Evolutionary conservation across 1,140 invertebrate genomes (phyloP), one percentile per base, ranked within the genome.

Genomic region (Gonatopus flavifemur): DNA sequence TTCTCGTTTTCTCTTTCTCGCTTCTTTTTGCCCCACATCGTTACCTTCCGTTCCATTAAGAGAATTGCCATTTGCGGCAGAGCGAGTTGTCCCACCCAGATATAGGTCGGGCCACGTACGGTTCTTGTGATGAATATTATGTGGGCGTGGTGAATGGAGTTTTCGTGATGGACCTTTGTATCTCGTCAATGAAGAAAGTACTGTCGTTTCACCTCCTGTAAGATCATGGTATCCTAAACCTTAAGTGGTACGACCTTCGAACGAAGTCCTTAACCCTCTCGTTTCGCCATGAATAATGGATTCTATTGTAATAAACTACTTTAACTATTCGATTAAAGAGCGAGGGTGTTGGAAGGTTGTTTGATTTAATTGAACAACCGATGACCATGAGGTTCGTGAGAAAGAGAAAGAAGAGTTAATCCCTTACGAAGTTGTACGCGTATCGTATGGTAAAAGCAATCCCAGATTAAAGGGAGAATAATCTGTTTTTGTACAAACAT

Each of bases 191-290:
- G 45, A 46, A 49, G 12, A 5, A 8, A 7, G 18, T 3, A 2
- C 2, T 15, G 12, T n/a, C n/a, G n/a, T n/a, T n/a, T n/a, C n/a
- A n/a, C 47, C 50, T 45, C 53, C 35, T 59, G 5, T 7, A 0
- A 3, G 8, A 35, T 63, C 22, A 54, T 67, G 55, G 36, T 67
- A 30, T 19, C 65, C 63, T 54, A 38, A 41, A 42, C 41, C 43
- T 44, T 58, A 57, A 65, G 62, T 67, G 55, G 57, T 66, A 48
- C 58, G 56, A 56, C 52, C 55, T 63, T 50, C 49, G 42, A 42
- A 43, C 53, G 46, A 30, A 30, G 48, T 44, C 50, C 51, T 54
- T 57, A 49, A 54, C 51, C 55, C 44, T 57, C 49, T 25, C 38
- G 8, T 37, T 30, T 40, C 13, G 22, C 30, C n/a, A n/a, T 15